These are phyloP conservation scores for Peromyscus californicus DNA, from an alignment of 2,113 vertebrate species.

Conservation along the genomic window DNA sequence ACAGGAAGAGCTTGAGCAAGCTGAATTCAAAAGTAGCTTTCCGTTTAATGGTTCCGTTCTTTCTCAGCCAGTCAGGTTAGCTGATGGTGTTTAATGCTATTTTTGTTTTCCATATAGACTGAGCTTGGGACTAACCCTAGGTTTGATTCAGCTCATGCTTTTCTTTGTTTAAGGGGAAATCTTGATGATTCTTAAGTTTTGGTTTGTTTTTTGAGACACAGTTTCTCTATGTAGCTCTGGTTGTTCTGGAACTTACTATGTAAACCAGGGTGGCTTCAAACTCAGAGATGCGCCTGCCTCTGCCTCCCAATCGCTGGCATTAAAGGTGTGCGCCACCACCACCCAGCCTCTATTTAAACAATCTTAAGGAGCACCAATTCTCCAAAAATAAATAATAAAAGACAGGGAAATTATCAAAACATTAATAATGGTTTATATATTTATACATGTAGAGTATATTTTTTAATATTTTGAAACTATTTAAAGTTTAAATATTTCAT, in stretches of 20 bases:
- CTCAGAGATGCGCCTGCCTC: neutral
- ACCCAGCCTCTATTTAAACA: neutral
- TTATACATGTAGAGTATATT: neutral
- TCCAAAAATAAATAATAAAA: neutral
- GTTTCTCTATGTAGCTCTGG: neutral
- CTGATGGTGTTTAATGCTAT: neutral
- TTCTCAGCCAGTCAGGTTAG: neutral
- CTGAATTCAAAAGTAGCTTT: constrained; percentile 44
- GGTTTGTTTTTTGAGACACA: neutral
- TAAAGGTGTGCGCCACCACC: neutral
- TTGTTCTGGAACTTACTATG: neutral
- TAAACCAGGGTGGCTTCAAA: neutral
- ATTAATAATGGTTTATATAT: neutral
- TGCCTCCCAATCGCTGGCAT: neutral
- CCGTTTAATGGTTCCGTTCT: constrained; percentile 6
- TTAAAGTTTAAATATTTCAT: constrained; percentile 49
- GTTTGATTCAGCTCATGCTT: constrained; percentile 8
- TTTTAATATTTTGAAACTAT: constrained; percentile 47
- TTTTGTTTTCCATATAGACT: constrained; percentile 35
- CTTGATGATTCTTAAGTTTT: constrained; percentile 29
- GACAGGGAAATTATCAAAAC: constrained; percentile 27
- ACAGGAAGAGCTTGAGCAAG: constrained; percentile 10
- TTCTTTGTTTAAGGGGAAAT: constrained; percentile 46
- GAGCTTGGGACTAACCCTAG: neutral
- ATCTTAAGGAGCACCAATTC: neutral